A percentile compares a stretch with the other conserved stretches of the same genome.
Conservation (phyloP, 2,797 vertebrate genomes). For the Lacerta bilineata region DNA sequence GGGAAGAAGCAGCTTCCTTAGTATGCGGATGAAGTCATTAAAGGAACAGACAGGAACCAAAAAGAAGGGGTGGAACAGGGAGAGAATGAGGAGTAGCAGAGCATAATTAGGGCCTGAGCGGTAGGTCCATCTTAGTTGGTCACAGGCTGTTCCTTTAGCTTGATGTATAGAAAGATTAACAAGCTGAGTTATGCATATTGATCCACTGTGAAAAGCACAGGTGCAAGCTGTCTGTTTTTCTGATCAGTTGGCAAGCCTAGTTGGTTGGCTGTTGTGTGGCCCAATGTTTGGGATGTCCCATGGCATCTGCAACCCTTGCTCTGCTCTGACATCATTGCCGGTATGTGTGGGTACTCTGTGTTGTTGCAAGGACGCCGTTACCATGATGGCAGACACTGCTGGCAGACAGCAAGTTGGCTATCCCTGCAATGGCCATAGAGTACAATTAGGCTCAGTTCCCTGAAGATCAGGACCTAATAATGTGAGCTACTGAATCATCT, state of each 20-base stretch:
- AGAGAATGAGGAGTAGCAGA: neutral
- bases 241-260: too few species aligned
- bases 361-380: neutral
- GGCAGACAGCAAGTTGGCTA: neutral
- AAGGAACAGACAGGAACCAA: neutral
- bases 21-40: neutral
- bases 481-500: neutral
- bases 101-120: neutral
- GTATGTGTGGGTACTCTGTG: neutral
- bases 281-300: neutral
- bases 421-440: neutral
- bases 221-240: neutral
- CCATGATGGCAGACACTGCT: neutral
- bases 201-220: neutral
- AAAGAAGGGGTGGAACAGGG: neutral
- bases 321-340: neutral
- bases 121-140: neutral
- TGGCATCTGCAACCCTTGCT: neutral
- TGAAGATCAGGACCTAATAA: neutral
- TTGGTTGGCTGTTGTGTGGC: neutral
- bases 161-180: neutral
- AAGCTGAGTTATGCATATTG: neutral
- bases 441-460: neutral
- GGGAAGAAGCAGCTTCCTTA: too few species aligned
- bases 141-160: neutral